Base-by-base conservation (phyloP, 2,888 invertebrate genomes). In the Copidosoma aretas region DNA sequence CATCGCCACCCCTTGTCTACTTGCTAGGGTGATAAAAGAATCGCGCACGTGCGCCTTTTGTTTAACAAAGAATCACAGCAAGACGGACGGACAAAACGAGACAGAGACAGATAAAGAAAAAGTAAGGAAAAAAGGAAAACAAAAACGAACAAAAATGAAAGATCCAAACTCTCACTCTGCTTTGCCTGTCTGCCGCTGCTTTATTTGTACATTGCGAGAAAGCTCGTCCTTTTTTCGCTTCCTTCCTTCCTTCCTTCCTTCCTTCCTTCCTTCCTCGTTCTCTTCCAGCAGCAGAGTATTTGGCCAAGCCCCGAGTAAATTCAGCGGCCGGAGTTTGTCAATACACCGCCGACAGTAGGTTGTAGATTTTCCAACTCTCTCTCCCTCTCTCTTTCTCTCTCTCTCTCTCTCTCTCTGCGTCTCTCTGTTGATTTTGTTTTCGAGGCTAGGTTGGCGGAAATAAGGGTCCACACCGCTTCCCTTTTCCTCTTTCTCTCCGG, bases 41-140 rank as follows among this genome's bases (percentile, higher is more conserved):
- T 64, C 63, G 61, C 43, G 56, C 54, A 63, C 66, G 62, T 66
- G 62, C 51, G 41, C 43, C 62, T 63, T 66, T 63, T 70, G 66
- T 70, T 70, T 70, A 70, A 54, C 70, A 66, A 70, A 70, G 70
- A 70, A 70, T 70, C 70, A 70, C 70, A 66, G 32, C 32, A 32
- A 32, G 32, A 32, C 8, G 8, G 32, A 32, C 8, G 8, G 32
- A 3, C 32, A 32, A 32, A 32, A 32, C 8, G 32, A 5, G 32
- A 32, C n/a, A 8, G 32, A 32, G 32, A 32, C 8, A n/a, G n/a
- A n/a, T n/a, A n/a, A n/a, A n/a, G n/a, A 3, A 32, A 32, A 32
- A 32, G 8, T 8, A 32, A 32, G 32, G 8, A 32, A 32, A 32
- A 32, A 32, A 32, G 8, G 8, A 32, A 32, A 32, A 32, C 3